Evolutionary conservation across 2,888 invertebrate species (phyloP), one percentile per base, ranked within the genome.

Genomic region (Melipona bicolor): DNA sequence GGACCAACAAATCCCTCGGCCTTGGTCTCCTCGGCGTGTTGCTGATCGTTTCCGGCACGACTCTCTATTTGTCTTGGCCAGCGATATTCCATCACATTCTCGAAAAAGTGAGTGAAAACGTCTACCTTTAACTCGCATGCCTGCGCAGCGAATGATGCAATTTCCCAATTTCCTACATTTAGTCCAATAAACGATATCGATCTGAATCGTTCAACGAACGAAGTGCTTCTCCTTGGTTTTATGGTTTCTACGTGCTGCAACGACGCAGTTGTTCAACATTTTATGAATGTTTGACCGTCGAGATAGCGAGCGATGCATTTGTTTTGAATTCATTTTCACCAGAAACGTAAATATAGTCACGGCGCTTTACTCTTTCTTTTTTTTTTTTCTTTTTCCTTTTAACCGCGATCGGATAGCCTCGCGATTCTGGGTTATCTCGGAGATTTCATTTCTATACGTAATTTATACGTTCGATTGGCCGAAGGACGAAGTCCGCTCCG

Each of bases 11-110:
- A 83, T 90, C 90, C 68, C 71, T 91, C 65, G 79, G 88, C 78
- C 77, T 93, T 64, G 93, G 91, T 24, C 84, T 92, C 70, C 52
- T 91, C 36, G 94, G 94, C 19, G 70, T 91, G 15, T 59, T 91
- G 11, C 86, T 94, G 11, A 75, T 92, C 6, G 24, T 91, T 70
- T 24, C 90, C 43, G 94, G 94, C 36, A 85, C 83, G 13, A 74
- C 88, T 0, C 59, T 93, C 17, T 92, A 89, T 83, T 88, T 92
- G 50, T 84, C 91, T n/a, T 90, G 91, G 84, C 87, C 92, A 6
- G 21, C 79, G 0, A 68, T 94, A 52, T 93, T 94, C 21, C 89
- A 91, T 52, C 76, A 68, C 0, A 90, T 94, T 54, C 87, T 94
- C 3, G 88, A 85, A 24, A 91, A 81, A 87, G 94, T 94, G 81